Evolutionary conservation across 2,113 vertebrate genomes (phyloP), one percentile per base, ranked within the genome.

Genomic region (Apaloderma vittatum): DNA sequence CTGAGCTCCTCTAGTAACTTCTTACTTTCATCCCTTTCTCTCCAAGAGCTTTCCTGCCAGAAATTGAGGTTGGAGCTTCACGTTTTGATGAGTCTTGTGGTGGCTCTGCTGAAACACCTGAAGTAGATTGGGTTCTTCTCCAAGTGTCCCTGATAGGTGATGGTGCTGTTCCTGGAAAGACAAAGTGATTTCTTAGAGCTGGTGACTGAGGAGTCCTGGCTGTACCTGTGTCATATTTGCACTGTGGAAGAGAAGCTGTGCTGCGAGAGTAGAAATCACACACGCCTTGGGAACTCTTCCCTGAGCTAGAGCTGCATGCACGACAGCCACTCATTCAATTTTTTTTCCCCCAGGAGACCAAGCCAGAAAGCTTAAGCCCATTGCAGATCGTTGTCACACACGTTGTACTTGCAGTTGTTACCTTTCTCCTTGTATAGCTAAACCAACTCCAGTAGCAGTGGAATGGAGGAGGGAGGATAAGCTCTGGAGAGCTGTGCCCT

Each of bases 321-420:
- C 67, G 59, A 24, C 83, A 90, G 36, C 57, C 85, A 76, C 43
- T 37, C 54, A 15, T 30, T 59, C 57, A 12, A 32, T 71, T 83
- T 66, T 13, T 57, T 61, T 63, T 30, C 29, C 34, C 54, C 49
- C n/a, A 9, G 83, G 88, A 81, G 85, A 32, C 36, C 36, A 26
- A 65, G 55, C 12, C 26, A 46, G 55, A 68, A 58, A 70, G 34
- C 61, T 36, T 13, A 16, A 72, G 75, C 94, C 52, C 54, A 11
- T 54, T 63, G 3, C 45, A 34, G 40, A 15, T 71, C 22, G 0
- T 57, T 55, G 66, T 77, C 43, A 0, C 21, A 1, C 6, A 27
- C 2, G 1, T 29, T 54, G 54, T 24, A 0, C 36, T 46, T 65
- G 57, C 32, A 22, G 0, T 34, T 51, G 15, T 57, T 46, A 17